Conservation (phyloP, 2,888 invertebrate species). For the Apodemia mormo region DNA sequence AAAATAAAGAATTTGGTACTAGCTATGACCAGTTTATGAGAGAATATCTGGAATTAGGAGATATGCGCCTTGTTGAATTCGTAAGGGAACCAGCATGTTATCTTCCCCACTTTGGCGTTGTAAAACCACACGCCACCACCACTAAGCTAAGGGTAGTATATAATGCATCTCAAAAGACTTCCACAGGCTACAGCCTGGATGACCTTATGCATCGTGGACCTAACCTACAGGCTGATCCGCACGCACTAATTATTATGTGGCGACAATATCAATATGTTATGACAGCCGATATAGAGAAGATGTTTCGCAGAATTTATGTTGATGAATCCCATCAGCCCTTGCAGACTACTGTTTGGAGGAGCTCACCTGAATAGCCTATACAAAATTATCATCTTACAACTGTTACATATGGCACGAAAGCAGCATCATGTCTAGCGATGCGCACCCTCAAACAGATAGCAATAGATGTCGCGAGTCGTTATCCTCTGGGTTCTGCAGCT, state of each 20-base stretch:
- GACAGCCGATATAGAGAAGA: conserved; percentile 11
- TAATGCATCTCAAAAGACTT: neutral
- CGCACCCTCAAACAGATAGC: conserved; percentile 21
- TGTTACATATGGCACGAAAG: too few relatives aligned
- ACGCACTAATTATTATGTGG: neutral
- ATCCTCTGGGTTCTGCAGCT: conserved; percentile 19
- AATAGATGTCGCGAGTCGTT: conserved; percentile 15
- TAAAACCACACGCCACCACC: neutral
- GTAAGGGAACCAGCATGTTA: neutral
- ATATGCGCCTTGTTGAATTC: neutral
- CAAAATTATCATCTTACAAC: conserved; percentile 13
- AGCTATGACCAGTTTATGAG: neutral
- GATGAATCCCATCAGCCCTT: neutral
- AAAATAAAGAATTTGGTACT: neutral
- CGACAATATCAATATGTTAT: conserved; percentile 12
- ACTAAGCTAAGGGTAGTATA: conserved; percentile 1
- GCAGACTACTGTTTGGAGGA: conserved; percentile 1
- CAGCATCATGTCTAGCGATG: conserved; percentile 27
- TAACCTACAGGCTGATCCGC: neutral
- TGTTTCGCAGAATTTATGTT: conserved; percentile 7
- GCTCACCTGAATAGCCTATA: neutral
- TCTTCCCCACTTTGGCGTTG: neutral
- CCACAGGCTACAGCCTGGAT: neutral
- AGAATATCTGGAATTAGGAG: neutral
- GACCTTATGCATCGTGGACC: conserved; percentile 4